Base-by-base conservation (phyloP, 2,113 vertebrate species). In the Zosterops lateralis region DNA sequence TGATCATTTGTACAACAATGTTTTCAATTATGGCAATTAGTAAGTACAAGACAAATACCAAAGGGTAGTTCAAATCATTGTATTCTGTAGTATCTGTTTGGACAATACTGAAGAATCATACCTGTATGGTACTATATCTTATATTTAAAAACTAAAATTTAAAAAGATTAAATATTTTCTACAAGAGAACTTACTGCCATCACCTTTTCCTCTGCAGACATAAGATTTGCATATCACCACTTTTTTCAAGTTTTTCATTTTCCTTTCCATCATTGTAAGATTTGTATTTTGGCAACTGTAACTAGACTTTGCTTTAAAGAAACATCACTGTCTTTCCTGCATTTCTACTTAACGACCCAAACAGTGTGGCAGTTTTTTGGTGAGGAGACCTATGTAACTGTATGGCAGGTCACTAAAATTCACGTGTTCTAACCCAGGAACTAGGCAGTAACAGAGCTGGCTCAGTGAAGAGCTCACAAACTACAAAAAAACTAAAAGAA, bases 361-460 rank as follows among this genome's bases (percentile, higher is more conserved):
- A 76, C 3, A 10, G 45, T 2, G 5, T 15, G 32, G 50, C 24
- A 64, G 40, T 38, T 64, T 71, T 84, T 21, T 36, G 19, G 38
- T 8, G 34, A 73, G 50, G 24, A 80, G 20, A 89, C 7, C 29
- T 36, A 17, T 28, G 47, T 34, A 77, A 47, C 29, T 67, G 9
- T 7, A 56, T 1, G 3, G 36, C 28, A 90, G 50, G 15, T 61
- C 40, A 77, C 47, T 25, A 51, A 80, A 79, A 87, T 79, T 65
- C 38, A 58, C 0, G 0, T 31, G n/a, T 2, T 7, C 53, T 73
- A 12, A 73, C 31, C 24, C 4, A 3, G 31, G 31, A 40, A 40
- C 26, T 12, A 64, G 67, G 42, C 60, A 77, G 36, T 42, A 83
- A 80, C 17, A 70, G 45, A 67, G 28, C 22, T 73, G 40, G 53